These are phyloP conservation scores for Epinephelus fuscoguttatus DNA, from an alignment of 2,113 vertebrate species.

Conservation along the genomic window DNA sequence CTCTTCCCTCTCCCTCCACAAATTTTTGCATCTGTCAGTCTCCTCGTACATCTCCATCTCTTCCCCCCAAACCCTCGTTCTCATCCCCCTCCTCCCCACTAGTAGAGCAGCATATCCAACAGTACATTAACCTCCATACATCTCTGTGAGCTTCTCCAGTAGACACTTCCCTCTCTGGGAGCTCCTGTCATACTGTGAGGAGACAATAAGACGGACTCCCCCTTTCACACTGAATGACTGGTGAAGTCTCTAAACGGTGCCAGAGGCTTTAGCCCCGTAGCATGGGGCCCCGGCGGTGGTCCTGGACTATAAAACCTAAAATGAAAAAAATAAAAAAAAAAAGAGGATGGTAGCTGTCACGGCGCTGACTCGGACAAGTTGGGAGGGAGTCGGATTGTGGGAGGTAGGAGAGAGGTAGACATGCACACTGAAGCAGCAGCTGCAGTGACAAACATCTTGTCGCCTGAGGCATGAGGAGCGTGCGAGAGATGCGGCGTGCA, in stretches of 20 bases:
- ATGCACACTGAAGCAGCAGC: slow-evolving; percentile 33
- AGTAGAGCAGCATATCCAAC: slow-evolving; percentile 61
- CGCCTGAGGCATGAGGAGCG: slow-evolving; percentile 45
- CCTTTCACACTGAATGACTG: slow-evolving; percentile 44
- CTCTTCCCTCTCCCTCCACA: slow-evolving; percentile 25
- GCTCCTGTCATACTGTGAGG: slow-evolving; percentile 61
- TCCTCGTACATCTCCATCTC: slow-evolving; percentile 62
- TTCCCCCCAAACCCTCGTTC: slow-evolving; percentile 18
- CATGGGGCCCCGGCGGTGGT: slow-evolving; percentile 34
- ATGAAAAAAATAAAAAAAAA: not conserved
- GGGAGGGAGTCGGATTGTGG: slow-evolving; percentile 30
- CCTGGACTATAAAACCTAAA: slow-evolving; percentile 37
- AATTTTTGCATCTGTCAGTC: slow-evolving; percentile 65
- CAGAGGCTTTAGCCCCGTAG: slow-evolving; percentile 52
- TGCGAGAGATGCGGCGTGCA: not conserved
- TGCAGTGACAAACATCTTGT: slow-evolving; percentile 57
- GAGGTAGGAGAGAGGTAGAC: slow-evolving; percentile 6
- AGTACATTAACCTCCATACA: slow-evolving; percentile 64
- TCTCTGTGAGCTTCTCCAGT: slow-evolving; percentile 54
- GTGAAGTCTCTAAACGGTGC: slow-evolving; percentile 53
- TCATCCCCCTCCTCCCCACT: slow-evolving; percentile 3
- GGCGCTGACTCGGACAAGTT: slow-evolving; percentile 35
- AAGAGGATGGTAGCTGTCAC: slow-evolving; percentile 59
- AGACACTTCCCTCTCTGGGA: slow-evolving; percentile 57
- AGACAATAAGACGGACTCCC: slow-evolving; percentile 26